These are phyloP conservation scores for Ectemnius continuus DNA, from an alignment of 2,888 invertebrate species.

Conservation along the genomic window DNA sequence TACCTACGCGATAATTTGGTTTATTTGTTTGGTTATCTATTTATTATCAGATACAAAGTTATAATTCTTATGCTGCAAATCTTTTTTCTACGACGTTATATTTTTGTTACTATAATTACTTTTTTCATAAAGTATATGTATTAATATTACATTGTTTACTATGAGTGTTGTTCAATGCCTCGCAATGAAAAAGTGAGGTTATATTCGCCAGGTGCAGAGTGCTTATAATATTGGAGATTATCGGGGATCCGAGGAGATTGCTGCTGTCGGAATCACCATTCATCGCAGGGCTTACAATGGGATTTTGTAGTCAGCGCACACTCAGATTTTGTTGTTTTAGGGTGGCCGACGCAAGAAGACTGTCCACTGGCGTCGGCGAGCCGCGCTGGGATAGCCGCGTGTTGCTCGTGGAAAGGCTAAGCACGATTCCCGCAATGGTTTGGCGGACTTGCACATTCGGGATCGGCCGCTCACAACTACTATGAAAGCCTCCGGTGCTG, in stretches of 20 bases:
- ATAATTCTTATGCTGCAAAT: too few species aligned
- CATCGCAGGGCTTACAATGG: not conserved
- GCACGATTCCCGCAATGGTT: constrained; percentile 40
- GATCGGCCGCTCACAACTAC: constrained; percentile 41
- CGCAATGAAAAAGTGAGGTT: too few species aligned
- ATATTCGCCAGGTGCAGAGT: too few species aligned
- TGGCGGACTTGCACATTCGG: constrained; percentile 48
- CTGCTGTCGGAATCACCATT: constrained; percentile 14
- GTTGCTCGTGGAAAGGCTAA: constrained; percentile 62
- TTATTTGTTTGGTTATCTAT: too few species aligned
- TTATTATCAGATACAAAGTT: too few species aligned
- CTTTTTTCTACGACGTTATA: too few species aligned
- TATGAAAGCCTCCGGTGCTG: constrained; percentile 29
- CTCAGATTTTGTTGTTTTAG: constrained; percentile 67
- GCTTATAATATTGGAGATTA: too few species aligned
- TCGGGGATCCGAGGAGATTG: not conserved
- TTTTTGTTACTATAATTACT: too few species aligned
- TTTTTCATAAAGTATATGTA: too few species aligned
- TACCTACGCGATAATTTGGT: too few species aligned
- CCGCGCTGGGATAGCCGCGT: constrained; percentile 30
- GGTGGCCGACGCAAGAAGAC: constrained; percentile 54
- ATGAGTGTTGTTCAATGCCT: too few species aligned
- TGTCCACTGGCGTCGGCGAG: constrained; percentile 43
- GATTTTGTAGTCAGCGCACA: constrained; percentile 59
- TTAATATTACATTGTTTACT: too few species aligned